Conservation (phyloP, 2,888 invertebrate species). For the Blastobasis adustella region DNA sequence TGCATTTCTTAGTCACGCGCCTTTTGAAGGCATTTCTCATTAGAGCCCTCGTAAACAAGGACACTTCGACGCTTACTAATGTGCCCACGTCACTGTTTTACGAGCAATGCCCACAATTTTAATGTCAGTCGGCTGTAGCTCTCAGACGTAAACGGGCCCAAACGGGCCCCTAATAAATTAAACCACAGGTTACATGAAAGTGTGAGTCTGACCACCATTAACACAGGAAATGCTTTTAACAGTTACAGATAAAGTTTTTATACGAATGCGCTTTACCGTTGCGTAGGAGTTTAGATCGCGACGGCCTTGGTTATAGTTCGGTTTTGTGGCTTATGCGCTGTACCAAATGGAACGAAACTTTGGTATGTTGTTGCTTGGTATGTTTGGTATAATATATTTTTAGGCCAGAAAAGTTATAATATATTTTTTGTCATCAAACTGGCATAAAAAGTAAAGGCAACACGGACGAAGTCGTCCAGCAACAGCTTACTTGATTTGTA, state of each 20-base stretch:
- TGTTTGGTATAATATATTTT: too few relatives aligned
- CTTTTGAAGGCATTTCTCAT: conserved; percentile 56
- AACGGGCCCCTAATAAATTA: conserved; percentile 41
- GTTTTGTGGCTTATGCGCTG: too few relatives aligned
- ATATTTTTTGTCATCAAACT: too few relatives aligned
- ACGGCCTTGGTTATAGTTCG: too few relatives aligned
- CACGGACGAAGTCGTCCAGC: too few relatives aligned
- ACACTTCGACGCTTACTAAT: conserved; percentile 61
- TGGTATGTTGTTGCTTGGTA: too few relatives aligned
- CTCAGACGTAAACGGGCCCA: conserved; percentile 23
- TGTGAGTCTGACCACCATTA: conserved; percentile 34
- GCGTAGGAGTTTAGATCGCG: neutral
- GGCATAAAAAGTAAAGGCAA: too few relatives aligned
- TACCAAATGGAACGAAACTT: too few relatives aligned
- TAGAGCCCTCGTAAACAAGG: conserved; percentile 61
- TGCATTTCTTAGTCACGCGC: conserved; percentile 50
- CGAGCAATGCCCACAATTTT: conserved; percentile 48
- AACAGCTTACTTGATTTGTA: too few relatives aligned
- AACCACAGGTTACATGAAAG: conserved; percentile 22
- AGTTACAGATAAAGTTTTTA: conserved; percentile 3
- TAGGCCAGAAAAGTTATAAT: too few relatives aligned
- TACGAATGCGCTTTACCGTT: neutral
- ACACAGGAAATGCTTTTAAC: conserved; percentile 15
- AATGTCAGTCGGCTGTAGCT: conserved; percentile 35
- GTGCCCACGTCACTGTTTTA: conserved; percentile 54